Conservation (phyloP, 2,888 invertebrate genomes). For the Ditula angustiorana region DNA sequence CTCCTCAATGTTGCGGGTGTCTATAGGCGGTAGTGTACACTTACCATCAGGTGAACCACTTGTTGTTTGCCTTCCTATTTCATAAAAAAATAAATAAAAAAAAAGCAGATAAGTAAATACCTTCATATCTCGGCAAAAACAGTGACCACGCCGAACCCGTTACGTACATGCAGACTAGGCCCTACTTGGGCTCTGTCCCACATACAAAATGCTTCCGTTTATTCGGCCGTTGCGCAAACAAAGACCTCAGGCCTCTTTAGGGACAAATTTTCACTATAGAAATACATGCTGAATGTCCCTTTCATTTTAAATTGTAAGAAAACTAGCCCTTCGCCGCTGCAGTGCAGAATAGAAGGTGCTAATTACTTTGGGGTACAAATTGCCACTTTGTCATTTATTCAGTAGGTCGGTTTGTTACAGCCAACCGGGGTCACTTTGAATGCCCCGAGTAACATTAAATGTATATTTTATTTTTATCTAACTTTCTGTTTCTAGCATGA, state of each 20-base stretch:
- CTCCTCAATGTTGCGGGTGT: no score
- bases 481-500: no score
- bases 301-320: slow-evolving; percentile 35
- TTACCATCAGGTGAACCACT: no score
- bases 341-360: slow-evolving; percentile 8
- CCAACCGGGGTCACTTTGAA: no score
- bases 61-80: no score
- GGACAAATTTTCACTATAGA: slow-evolving; percentile 31
- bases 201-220: slow-evolving; percentile 32
- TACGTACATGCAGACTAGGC: neutral
- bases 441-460: no score
- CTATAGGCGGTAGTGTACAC: no score
- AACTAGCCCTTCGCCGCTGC: slow-evolving; percentile 11
- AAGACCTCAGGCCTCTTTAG: slow-evolving; percentile 24
- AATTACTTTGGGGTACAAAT: slow-evolving; percentile 9
- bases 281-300: slow-evolving; percentile 28
- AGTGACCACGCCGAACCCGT: slow-evolving; percentile 7
- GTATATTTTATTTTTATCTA: neutral
- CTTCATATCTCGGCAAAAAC: neutral
- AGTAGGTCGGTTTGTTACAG: no score
- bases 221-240: slow-evolving; percentile 25
- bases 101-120: no score
- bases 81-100: no score
- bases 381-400: neutral
- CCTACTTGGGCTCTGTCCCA: slow-evolving; percentile 10